Percentiles rank a stretch among this genome's conserved stretches.
Evolutionary conservation across 2,113 vertebrate genomes (phyloP).

Genomic region (Hirundichthys speculiger): DNA sequence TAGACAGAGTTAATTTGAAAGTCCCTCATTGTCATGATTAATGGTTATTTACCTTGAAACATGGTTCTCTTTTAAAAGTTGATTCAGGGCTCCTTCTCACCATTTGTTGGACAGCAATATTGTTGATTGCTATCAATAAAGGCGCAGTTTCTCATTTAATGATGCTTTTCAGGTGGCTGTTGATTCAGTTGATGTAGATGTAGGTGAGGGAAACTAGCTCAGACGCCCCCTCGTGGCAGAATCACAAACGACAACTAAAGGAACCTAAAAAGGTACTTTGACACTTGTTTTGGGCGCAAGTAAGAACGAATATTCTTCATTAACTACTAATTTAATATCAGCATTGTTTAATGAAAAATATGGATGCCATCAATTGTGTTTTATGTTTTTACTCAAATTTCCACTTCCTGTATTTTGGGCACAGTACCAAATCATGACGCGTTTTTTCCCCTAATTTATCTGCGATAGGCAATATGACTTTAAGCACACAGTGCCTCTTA

Average conservation of each 20-base stretch:
- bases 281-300: too few relatives aligned
- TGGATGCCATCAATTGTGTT: too few relatives aligned
- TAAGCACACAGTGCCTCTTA: too few relatives aligned
- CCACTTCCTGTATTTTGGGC: background rate
- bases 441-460: too few relatives aligned
- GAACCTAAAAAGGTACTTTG: background rate
- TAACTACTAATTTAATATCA: too few relatives aligned
- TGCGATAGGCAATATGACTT: too few relatives aligned
- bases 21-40: constrained; percentile 41
- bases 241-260: background rate
- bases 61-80: constrained; percentile 16
- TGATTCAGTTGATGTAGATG: background rate
- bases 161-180: background rate
- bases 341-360: too few relatives aligned
- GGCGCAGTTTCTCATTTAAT: background rate
- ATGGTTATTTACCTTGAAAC: constrained; percentile 15
- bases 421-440: background rate
- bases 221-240: constrained; percentile 64
- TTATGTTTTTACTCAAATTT: background rate
- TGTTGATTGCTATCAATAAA: background rate
- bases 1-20: constrained; percentile 26
- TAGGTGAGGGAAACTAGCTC: background rate
- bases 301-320: too few relatives aligned
- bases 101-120: constrained; percentile 1
- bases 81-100: constrained; percentile 12